Percentiles rank a stretch among this genome's conserved stretches.
Conservation (phyloP, 2,888 invertebrate genomes). For the Ochropleura leucogaster region DNA sequence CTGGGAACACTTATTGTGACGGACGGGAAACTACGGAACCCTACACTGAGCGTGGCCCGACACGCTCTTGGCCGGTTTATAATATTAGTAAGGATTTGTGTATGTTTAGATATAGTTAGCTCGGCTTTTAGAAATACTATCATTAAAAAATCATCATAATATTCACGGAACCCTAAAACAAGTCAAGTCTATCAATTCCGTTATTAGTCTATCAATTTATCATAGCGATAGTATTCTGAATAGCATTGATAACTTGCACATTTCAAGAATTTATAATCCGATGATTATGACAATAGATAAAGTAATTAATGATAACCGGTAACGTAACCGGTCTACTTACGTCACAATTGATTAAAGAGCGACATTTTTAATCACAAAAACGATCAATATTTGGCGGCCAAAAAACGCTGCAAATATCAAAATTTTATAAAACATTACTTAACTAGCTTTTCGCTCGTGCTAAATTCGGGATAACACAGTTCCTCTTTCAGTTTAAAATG, state of each 20-base stretch:
- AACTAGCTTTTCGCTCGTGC: too few species aligned
- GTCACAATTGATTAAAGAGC: constrained; percentile 21
- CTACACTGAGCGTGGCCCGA: too few species aligned
- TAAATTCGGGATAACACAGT: too few species aligned
- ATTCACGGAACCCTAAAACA: constrained; percentile 16
- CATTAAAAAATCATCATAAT: neutral
- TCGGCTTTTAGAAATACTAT: neutral
- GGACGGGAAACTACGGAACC: too few species aligned
- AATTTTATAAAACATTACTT: too few species aligned
- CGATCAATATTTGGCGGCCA: neutral
- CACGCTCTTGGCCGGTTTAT: too few species aligned
- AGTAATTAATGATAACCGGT: constrained; percentile 1
- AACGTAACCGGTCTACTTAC: neutral
- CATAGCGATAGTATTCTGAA: constrained; percentile 12
- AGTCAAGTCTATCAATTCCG: neutral
- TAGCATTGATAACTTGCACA: neutral
- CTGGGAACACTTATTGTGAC: too few species aligned
- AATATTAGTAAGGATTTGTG: too few species aligned
- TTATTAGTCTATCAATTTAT: constrained; percentile 12
- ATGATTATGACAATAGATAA: constrained; percentile 12
- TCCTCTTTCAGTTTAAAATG: too few species aligned
- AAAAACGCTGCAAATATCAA: neutral
- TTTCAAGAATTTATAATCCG: constrained; percentile 10
- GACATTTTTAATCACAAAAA: neutral
- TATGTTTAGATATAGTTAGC: too few species aligned